Base-by-base conservation (phyloP, 2,113 vertebrate genomes). In the Oxyruncus cristatus region DNA sequence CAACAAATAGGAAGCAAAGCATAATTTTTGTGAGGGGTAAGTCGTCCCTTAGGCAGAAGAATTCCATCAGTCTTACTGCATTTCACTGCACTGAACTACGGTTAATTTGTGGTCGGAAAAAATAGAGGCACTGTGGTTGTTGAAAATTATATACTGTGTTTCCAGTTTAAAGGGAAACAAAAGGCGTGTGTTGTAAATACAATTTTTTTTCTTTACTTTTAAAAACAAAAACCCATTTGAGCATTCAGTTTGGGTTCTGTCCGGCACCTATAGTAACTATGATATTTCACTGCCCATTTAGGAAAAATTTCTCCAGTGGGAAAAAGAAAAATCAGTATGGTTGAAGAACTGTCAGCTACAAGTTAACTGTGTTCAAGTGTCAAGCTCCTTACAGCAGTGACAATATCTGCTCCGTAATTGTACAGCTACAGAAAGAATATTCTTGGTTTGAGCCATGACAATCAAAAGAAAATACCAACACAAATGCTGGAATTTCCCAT, bases 31-130 rank as follows among this genome's bases (percentile, higher is more conserved):
- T 88, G 85, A 79, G 72, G 89, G 80, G 82, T 76, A 95, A 95
- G 91, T 92, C 93, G 92, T 92, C 97, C 96, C 96, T 96, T 93
- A 95, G 92, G 97, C 98, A 97, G 96, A 68, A 94, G 94, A 97
- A 97, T 98, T 98, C 98, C 97, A 97, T 95, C 77, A 88, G 97
- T 97, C 97, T 98, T 97, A 98, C 97, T 98, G 97, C 95, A 97
- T 98, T 96, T 97, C 97, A 97, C 95, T 97, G 91, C 52, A 63
- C 97, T 97, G 93, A 96, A 92, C 97, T 98, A 97, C 79, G 93
- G 97, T 95, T 98, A 98, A 98, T 98, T 98, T 98, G 98, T 96
- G 98, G 98, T 98, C 30, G 97, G 98, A 98, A 98, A 98, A 98
- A 98, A 98, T 96, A 96, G 97, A 96, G 97, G 94, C 97, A 85